Evolutionary conservation across 2,113 vertebrate genomes (phyloP), one percentile per base, ranked within the genome.

Genomic region (Bombycilla garrulus): DNA sequence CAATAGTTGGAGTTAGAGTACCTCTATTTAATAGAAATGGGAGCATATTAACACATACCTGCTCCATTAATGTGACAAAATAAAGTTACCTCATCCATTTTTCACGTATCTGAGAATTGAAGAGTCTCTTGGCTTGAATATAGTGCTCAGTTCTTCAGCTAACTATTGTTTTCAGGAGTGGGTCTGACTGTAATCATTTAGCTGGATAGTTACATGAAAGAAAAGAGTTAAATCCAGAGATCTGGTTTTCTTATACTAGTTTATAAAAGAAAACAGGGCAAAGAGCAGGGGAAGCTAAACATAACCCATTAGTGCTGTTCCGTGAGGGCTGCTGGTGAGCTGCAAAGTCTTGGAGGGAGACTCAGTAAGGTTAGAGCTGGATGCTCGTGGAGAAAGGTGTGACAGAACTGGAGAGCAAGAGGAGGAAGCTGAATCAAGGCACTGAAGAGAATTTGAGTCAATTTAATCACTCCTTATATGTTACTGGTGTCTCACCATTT

Each of bases 201-300:
- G 28, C 40, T 77, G 79, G 16, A 11, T 36, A 48, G 31, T 40
- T 65, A 23, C 6, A 9, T 19, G 38, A 70, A 74, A 44, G n/a
- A 65, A 36, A 35, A 69, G 45, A 77, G 82, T 91, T 92, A 89
- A 95, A 88, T 66, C n/a, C 47, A 73, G 74, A 93, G 86, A 88
- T 53, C 61, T 85, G 84, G 44, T 91, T 96, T 94, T 72, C 66
- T 80, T 91, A 29, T 1, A 6, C 25, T 56, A 53, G 67, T 82
- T 88, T 96, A 69, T 92, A 50, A 92, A 78, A 94, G 67, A 83
- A 90, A 86, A 38, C 66, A 54, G 57, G 50, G 78, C 87, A 91
- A 94, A 87, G 85, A 95, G 94, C 81, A 95, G 88, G 67, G 25
- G 72, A 94, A 95, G 66, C 94, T 92, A 93, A 95, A 93, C 92